Evolutionary conservation across 2,797 vertebrate genomes (phyloP).

Genomic region (Sparidentex hasta): DNA sequence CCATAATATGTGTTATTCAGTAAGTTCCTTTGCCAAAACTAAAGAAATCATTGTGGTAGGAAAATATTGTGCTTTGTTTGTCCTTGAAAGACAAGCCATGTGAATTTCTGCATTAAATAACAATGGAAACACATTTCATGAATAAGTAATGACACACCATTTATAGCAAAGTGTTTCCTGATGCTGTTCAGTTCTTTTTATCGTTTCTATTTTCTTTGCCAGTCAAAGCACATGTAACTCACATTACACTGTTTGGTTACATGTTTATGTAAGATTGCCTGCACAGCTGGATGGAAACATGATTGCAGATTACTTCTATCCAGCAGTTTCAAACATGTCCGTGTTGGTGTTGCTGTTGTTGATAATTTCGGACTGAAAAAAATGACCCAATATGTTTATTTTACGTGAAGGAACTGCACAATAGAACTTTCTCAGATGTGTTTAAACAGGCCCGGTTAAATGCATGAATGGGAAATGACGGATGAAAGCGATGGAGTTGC

Average conservation of each 20-base stretch:
- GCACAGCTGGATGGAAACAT: conserved; percentile 49
- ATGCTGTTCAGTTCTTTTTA: conserved; percentile 36
- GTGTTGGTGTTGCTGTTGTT: conserved; percentile 30
- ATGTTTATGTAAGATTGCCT: conserved; percentile 53
- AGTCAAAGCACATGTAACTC: conserved; percentile 56
- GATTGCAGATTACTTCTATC: conserved; percentile 37
- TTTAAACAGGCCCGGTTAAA: conserved; percentile 54
- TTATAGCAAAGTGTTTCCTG: conserved; percentile 67
- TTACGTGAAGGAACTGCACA: conserved; percentile 39
- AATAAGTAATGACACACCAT: conserved; percentile 56
- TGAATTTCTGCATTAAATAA: conserved; percentile 55
- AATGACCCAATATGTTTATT: conserved; percentile 48
- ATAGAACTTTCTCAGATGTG: conserved; percentile 43
- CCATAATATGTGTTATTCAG: conserved; percentile 27
- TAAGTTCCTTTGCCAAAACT: conserved; percentile 29
- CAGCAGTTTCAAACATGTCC: conserved; percentile 43
- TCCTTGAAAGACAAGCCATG: conserved; percentile 46
- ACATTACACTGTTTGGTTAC: conserved; percentile 57
- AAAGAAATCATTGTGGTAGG: conserved; percentile 47
- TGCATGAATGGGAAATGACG: conserved; percentile 63
- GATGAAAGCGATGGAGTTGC: conserved; percentile 69
- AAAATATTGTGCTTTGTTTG: conserved; percentile 54
- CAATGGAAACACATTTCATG: conserved; percentile 60
- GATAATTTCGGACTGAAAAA: conserved; percentile 42
- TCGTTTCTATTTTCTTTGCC: conserved; percentile 41